Evolutionary conservation across 1,140 invertebrate species (phyloP), one percentile per base, ranked within the genome.

Genomic region (Schlechtendalia chinensis): DNA sequence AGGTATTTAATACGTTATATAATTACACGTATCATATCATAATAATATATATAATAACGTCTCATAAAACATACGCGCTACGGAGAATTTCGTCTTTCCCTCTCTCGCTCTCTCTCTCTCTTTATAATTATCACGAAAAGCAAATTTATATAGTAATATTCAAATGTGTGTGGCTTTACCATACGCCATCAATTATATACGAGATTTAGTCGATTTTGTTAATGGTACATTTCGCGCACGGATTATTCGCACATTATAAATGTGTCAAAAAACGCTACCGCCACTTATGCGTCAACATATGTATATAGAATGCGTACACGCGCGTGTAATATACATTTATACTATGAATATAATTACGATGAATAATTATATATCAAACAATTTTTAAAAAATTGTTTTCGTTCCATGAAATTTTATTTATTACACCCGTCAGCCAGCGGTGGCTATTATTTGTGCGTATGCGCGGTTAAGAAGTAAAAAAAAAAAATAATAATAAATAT

Each of bases 71-170:
- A n/a, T n/a, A n/a, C n/a, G n/a, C n/a, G n/a, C n/a, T n/a, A n/a
- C n/a, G n/a, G n/a, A n/a, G n/a, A n/a, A n/a, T n/a, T n/a, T n/a
- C n/a, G n/a, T n/a, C n/a, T n/a, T 65, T 12, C 29, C 17, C 61
- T 11, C 17, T 24, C 22, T n/a, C n/a, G 14, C 32, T 47, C n/a
- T 47, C 5, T 47, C 5, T 24, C 11, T 16, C 39, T 47, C 1
- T 47, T 5, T 24, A 47, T 69, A 69, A 69, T 67, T 69, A 69
- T 69, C 32, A 16, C 5, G n/a, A 69, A 69, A 69, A 69, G 12
- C 39, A 45, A 69, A 69, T 69, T 69, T 69, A 67, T n/a, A n/a
- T 67, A 22, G 32, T n/a, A n/a, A 67, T 67, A 67, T 67, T 67
- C 63, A 45, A 65, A 65, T 65, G n/a, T n/a, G n/a, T n/a, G n/a